Evolutionary conservation across 2,797 vertebrate species (phyloP).

Genomic region (Alectoris magna): DNA sequence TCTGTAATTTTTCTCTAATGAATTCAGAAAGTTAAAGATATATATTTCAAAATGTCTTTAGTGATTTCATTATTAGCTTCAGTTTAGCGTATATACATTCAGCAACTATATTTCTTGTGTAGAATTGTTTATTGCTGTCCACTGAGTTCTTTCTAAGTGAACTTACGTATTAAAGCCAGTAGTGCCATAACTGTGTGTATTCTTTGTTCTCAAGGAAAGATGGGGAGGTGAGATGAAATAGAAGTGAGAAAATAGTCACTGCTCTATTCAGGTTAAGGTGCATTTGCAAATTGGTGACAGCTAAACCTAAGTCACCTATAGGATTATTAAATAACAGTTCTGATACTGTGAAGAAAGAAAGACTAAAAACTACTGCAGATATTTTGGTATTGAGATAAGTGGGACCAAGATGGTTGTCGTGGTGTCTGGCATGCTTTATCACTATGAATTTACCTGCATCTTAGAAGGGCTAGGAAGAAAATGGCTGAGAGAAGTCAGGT

Average conservation of each 20-base stretch:
- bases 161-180: neutral
- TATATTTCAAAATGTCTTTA: neutral
- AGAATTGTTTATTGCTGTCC: neutral
- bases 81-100: neutral
- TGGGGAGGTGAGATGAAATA: neutral
- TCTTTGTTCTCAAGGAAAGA: neutral
- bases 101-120: neutral
- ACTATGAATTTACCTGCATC: neutral
- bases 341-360: neutral
- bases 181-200: neutral
- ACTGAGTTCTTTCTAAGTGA: neutral
- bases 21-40: neutral
- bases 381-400: neutral
- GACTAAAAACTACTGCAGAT: neutral
- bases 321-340: neutral
- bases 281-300: neutral
- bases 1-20: neutral
- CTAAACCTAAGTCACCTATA: neutral
- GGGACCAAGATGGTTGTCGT: accelerated
- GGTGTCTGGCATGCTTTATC: neutral
- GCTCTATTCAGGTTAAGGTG: accelerated
- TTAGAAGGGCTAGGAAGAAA: neutral
- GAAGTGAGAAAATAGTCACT: neutral
- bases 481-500: neutral
- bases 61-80: neutral